These are phyloP conservation scores for Dromaius novaehollandiae DNA, from an alignment of 2,113 vertebrate species.

Conservation along the genomic window DNA sequence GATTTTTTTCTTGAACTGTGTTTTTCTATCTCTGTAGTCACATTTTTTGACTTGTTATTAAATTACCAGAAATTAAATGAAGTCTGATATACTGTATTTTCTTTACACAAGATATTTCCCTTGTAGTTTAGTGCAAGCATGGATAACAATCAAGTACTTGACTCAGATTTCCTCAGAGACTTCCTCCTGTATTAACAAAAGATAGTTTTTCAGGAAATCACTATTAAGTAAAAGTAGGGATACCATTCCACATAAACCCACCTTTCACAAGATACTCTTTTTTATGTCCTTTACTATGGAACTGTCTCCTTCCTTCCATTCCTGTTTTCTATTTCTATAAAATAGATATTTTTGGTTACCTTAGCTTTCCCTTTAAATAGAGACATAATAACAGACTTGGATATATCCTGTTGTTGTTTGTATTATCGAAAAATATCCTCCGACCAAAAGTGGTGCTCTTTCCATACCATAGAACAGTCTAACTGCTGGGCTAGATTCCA, in stretches of 20 bases:
- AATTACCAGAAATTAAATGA: background rate
- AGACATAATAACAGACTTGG: background rate
- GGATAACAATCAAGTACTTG: background rate
- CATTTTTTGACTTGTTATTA: background rate
- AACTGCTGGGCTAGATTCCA: background rate
- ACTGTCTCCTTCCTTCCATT: background rate
- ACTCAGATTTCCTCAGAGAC: background rate
- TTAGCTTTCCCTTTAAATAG: background rate
- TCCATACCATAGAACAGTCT: background rate
- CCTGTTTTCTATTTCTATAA: background rate
- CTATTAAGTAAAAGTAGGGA: background rate
- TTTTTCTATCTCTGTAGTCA: background rate
- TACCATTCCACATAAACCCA: background rate
- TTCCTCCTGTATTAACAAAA: background rate
- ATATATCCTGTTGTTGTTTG: background rate
- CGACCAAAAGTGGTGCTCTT: background rate
- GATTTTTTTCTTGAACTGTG: background rate
- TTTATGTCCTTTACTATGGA: background rate
- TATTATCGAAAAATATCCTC: background rate
- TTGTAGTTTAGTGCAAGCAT: background rate
- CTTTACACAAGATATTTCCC: background rate
- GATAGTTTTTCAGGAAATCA: background rate
- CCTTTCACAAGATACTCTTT: background rate
- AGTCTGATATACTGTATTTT: background rate
- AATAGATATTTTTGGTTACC: background rate